Percentiles rank a stretch among this genome's conserved stretches.
Evolutionary conservation across 1,140 invertebrate species (phyloP).

Genomic region (Microplitis demolitor): DNA sequence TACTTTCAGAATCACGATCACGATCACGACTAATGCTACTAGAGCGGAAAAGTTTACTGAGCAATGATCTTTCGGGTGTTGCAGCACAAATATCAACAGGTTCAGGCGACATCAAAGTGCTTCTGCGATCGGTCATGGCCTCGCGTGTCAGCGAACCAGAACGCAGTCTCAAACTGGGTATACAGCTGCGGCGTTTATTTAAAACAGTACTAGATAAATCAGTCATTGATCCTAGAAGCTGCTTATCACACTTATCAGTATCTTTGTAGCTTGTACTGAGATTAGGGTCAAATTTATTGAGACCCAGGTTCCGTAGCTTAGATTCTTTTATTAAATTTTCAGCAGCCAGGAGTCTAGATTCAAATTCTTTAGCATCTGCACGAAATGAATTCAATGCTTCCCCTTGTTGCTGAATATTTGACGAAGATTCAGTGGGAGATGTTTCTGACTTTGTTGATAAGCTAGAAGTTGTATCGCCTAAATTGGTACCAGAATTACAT

Average conservation of each 20-base stretch:
- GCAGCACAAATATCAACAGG: background rate
- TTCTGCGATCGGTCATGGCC: conserved; percentile 32
- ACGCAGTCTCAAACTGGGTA: conserved; percentile 48
- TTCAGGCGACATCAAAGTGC: conserved; percentile 34
- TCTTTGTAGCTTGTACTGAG: conserved; percentile 44
- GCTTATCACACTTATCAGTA: conserved; percentile 51
- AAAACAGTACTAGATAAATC: conserved; percentile 32
- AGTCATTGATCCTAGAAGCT: conserved; percentile 39
- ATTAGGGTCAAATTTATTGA: conserved; percentile 38
- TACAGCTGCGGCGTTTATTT: conserved; percentile 48
- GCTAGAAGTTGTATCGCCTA: conserved; percentile 36
- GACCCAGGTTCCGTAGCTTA: conserved; percentile 46
- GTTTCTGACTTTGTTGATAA: conserved; percentile 45
- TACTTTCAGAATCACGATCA: conserved; percentile 47
- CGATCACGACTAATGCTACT: conserved; percentile 40
- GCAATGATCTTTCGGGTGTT: conserved; percentile 61
- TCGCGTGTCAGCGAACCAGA: conserved; percentile 53
- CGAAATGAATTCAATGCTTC: conserved; percentile 33
- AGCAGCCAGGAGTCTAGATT: conserved; percentile 49
- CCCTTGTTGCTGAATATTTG: conserved; percentile 36
- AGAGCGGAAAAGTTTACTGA: conserved; percentile 64
- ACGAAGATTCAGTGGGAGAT: conserved; percentile 47
- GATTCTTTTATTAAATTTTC: conserved; percentile 58
- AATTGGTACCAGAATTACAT: conserved; percentile 37
- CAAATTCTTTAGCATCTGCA: conserved; percentile 39